Evolutionary conservation across 2,888 invertebrate species (phyloP).

Genomic region (Drosophila borealis): DNA sequence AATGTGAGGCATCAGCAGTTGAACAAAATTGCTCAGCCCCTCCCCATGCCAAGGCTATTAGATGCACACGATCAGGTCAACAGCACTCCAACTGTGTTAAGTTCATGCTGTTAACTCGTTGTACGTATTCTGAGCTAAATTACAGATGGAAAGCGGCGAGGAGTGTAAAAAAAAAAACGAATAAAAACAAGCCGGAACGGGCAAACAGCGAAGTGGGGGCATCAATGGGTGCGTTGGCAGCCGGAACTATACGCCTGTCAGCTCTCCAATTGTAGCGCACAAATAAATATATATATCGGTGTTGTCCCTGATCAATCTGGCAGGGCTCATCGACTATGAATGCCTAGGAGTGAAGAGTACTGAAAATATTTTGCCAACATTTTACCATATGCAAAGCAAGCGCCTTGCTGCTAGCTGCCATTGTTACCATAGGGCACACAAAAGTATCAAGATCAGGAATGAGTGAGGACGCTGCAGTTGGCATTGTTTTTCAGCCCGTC

Average conservation of each 20-base stretch:
- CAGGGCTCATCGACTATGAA: too few relatives aligned
- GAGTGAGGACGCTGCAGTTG: constrained; percentile 5
- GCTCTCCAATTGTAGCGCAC: not conserved
- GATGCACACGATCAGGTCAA: constrained; percentile 32
- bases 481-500: constrained; percentile 42
- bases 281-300: too few relatives aligned
- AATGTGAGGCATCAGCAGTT: not conserved
- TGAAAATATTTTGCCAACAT: constrained; percentile 79
- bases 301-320: too few relatives aligned
- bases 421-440: constrained; percentile 22
- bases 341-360: constrained; percentile 5
- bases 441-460: constrained; percentile 55
- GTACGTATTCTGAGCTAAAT: not conserved
- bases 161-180: not conserved
- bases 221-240: not conserved
- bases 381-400: constrained; percentile 65
- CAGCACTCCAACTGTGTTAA: constrained; percentile 7
- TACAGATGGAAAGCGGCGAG: constrained; percentile 36
- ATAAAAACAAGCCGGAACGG: too few relatives aligned
- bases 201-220: not conserved
- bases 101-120: not conserved
- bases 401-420: constrained; percentile 4
- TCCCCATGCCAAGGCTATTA: not conserved
- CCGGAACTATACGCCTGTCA: not conserved
- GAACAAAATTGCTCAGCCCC: constrained; percentile 13